phyloP scores from a whole-genome alignment of 2,113 vertebrate species.

The Crotalus helleri region DNA sequence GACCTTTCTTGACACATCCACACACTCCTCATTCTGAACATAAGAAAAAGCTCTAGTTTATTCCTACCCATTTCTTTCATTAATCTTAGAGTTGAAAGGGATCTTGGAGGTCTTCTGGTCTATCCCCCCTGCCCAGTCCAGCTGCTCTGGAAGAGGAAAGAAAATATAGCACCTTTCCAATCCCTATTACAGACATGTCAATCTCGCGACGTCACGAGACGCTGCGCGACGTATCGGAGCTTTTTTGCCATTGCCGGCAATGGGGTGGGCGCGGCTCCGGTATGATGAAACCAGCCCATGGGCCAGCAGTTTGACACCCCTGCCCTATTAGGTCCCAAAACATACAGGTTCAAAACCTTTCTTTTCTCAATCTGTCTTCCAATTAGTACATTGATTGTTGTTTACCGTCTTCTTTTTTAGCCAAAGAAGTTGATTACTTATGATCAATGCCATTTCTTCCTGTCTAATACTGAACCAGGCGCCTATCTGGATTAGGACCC shows the following conservation, averaged over 20 bases:
- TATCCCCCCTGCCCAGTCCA: not conserved
- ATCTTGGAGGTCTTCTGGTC: not conserved
- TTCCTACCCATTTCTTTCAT: not conserved
- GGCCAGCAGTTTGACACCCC: too few relatives aligned
- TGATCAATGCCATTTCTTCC: slow-evolving; percentile 43
- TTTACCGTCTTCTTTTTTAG: not conserved
- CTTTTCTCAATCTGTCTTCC: not conserved
- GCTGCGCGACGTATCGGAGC: too few relatives aligned
- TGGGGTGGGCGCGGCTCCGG: too few relatives aligned
- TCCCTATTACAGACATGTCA: not conserved
- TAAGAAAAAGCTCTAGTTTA: not conserved
- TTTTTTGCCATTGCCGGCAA: too few relatives aligned
- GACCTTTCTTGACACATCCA: not conserved
- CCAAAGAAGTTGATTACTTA: not conserved
- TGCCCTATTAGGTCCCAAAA: not conserved
- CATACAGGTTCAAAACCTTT: not conserved
- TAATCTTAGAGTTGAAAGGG: not conserved
- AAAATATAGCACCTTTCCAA: not conserved
- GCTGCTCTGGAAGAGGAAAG: not conserved
- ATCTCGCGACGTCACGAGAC: too few relatives aligned
- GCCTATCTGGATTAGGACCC: slow-evolving; percentile 38
- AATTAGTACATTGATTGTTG: not conserved
- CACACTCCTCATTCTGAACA: not conserved
- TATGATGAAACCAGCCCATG: too few relatives aligned
- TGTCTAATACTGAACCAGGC: slow-evolving; percentile 48